phyloP scores from a whole-genome alignment of 2,888 invertebrate genomes.

The Lydus trimaculatus region DNA sequence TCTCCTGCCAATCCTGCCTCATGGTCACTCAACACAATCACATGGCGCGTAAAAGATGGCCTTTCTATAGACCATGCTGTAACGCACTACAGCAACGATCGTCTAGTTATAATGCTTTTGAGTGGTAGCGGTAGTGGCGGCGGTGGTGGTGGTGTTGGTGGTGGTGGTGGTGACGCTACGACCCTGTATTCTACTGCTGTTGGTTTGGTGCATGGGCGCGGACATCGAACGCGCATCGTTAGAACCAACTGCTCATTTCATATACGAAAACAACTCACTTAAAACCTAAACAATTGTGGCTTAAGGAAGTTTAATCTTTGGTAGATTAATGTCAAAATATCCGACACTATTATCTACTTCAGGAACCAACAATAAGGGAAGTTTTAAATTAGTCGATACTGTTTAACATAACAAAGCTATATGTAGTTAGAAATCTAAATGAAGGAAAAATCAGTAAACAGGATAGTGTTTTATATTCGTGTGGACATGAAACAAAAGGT shows the following conservation, averaged over 20 bases:
- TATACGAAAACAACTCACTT: not conserved
- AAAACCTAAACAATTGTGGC: not conserved
- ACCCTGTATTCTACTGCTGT: slow-evolving; percentile 27
- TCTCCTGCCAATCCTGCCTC: slow-evolving; percentile 54
- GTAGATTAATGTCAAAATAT: not conserved
- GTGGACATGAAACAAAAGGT: not conserved
- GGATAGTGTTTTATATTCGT: not conserved
- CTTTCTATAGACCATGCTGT: slow-evolving; percentile 44
- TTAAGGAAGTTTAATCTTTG: not conserved
- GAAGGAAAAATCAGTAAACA: not conserved
- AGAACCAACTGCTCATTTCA: not conserved
- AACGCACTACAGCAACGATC: slow-evolving; percentile 44
- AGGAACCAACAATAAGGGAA: not conserved
- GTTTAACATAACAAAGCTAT: not conserved
- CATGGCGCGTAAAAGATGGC: slow-evolving; percentile 42
- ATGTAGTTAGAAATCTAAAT: not conserved
- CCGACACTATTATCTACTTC: not conserved
- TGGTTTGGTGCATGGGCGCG: slow-evolving; percentile 35
- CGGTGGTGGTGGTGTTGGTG: slow-evolving; percentile 14
- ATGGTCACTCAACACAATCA: slow-evolving; percentile 54
- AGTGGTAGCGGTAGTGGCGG: not conserved
- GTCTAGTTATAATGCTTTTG: not conserved
- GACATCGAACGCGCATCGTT: slow-evolving; percentile 32
- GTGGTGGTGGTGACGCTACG: slow-evolving; percentile 17
- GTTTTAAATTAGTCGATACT: too few relatives aligned